Evolutionary conservation across 1,140 invertebrate species (phyloP), one percentile per base, ranked within the genome.

Genomic region (Brachionus sp.): DNA sequence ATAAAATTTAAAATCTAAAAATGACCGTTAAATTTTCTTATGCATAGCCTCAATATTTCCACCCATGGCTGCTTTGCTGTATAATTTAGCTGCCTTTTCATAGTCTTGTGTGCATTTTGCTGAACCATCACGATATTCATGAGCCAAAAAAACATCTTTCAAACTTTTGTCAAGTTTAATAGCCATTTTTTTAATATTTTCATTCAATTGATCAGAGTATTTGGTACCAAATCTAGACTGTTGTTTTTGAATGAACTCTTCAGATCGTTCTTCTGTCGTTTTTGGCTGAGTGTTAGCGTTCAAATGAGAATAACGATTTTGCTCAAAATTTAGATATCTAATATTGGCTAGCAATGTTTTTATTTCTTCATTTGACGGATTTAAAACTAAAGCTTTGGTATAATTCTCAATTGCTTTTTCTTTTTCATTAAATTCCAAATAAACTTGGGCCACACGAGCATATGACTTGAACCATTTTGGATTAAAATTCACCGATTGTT

Each of bases 401-500:
- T 3, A 77, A n/a, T 44, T 29, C 19, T 46, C 39, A n/a, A 77
- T 77, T 3, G 70, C 39, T 77, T 77, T 46, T 77, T 9, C 9
- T 46, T 16, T 44, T 50, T 77, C 70, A 37, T 77, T 77, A 10
- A 77, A 50, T 25, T 44, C 42, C 0, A 25, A 9, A 77, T 77
- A 77, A 7, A 46, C 25, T 77, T 77, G 39, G 3, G 39, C 70
- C 19, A 77, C 10, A 77, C 70, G 70, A 50, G 23, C 39, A 77
- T 77, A 46, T 37, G 19, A 19, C n/a, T 77, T 77, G 23, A 44
- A 77, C 70, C 70, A 77, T 46, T 13, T 77, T 25, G 42, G 42
- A 46, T 13, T 46, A 50, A 46, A 46, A 29, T 10, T 25, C 13
- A 23, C 5, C 2, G 70, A 23, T 77, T 77, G 39, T 33, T 77